These are phyloP conservation scores for Drosophila histrio DNA, from an alignment of 2,888 invertebrate species.

Conservation along the genomic window DNA sequence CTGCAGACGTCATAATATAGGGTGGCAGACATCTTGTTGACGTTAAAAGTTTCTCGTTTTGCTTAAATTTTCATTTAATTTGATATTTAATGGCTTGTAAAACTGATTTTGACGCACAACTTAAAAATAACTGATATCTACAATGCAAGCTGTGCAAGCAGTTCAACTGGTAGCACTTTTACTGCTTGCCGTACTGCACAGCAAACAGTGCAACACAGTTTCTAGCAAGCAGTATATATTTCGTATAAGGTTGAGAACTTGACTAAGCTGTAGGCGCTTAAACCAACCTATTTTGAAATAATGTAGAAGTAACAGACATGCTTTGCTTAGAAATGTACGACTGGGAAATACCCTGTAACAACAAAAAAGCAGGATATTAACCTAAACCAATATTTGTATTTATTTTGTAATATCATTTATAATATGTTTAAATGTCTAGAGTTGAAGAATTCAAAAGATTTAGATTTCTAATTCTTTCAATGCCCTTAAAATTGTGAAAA, in stretches of 20 bases:
- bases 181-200: background rate
- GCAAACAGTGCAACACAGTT: constrained; percentile 1
- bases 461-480: too few species aligned
- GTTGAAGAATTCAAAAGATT: too few species aligned
- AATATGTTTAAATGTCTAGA: too few species aligned
- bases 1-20: constrained; percentile 22
- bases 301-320: background rate
- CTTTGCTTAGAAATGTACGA: background rate
- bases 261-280: background rate
- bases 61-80: constrained; percentile 36
- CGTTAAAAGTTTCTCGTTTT: constrained; percentile 26
- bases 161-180: background rate
- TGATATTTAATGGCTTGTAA: constrained; percentile 31
- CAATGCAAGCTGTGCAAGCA: constrained; percentile 4
- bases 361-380: too few species aligned
- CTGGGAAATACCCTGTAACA: background rate
- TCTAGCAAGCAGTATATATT: background rate
- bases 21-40: constrained; percentile 37
- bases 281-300: background rate
- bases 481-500: too few species aligned
- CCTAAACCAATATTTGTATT: too few species aligned
- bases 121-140: constrained; percentile 10
- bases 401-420: too few species aligned
- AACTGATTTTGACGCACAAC: constrained; percentile 2
- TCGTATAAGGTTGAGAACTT: constrained; percentile 18